phyloP scores from a whole-genome alignment of 2,888 invertebrate species.

The Noctua fimbriata region DNA sequence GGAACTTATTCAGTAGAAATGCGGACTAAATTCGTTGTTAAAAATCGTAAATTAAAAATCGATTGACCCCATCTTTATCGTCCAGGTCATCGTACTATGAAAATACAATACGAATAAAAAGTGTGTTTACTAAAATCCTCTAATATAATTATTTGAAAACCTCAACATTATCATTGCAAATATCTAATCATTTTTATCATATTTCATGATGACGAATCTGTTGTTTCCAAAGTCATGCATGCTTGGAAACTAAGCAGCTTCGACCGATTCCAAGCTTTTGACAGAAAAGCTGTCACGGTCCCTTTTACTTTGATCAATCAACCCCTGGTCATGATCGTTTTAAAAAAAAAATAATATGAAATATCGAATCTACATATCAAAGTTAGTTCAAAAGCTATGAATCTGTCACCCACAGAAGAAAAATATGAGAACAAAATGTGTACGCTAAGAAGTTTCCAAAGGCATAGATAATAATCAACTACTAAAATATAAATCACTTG shows the following conservation, averaged over 20 bases:
- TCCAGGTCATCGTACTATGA: neutral
- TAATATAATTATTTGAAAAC: neutral
- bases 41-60: conserved; percentile 14
- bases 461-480: conserved; percentile 12
- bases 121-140: neutral
- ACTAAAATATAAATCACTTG: conserved; percentile 40
- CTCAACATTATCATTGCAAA: neutral
- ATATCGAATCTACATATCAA: neutral
- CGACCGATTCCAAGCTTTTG: conserved; percentile 7
- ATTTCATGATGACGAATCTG: neutral
- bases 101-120: neutral
- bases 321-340: neutral
- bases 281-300: neutral
- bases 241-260: neutral
- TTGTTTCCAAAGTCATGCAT: neutral
- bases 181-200: neutral
- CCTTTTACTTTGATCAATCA: neutral
- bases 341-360: neutral
- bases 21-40: neutral
- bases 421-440: neutral
- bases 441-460: conserved; percentile 1
- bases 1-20: neutral
- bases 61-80: conserved; percentile 21
- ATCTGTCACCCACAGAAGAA: neutral
- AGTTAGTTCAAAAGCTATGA: neutral